These are phyloP conservation scores for Aix galericulata DNA, from an alignment of 2,113 vertebrate genomes.

Conservation along the genomic window DNA sequence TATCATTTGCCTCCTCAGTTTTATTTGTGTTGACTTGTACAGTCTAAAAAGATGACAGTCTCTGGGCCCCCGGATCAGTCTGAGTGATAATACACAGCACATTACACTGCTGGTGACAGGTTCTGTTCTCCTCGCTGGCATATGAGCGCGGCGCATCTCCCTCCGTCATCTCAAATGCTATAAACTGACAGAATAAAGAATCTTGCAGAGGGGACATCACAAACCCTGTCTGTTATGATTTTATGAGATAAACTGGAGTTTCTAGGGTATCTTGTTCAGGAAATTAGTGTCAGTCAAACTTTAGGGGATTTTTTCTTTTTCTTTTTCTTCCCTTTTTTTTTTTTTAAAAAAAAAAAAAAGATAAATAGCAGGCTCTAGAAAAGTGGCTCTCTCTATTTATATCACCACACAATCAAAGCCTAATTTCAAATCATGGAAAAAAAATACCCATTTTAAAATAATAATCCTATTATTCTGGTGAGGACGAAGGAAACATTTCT, in stretches of 20 bases:
- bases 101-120: constrained; percentile 92
- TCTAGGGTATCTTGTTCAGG: constrained; percentile 90
- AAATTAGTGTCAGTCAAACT: constrained; percentile 99
- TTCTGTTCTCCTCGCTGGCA: constrained; percentile 88
- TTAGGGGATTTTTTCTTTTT: constrained; percentile 78
- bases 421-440: not conserved
- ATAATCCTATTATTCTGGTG: not conserved
- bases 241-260: constrained; percentile 91
- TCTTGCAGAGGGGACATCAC: constrained; percentile 91
- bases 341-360: constrained; percentile 20
- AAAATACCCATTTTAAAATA: constrained; percentile 6
- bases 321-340: not conserved
- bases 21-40: constrained; percentile 99
- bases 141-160: constrained; percentile 86
- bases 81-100: constrained; percentile 92
- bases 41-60: constrained; percentile 96
- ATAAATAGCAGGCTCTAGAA: constrained; percentile 81
- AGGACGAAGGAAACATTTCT: not conserved
- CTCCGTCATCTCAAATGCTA: constrained; percentile 95
- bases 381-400: constrained; percentile 55
- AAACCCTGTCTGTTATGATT: constrained; percentile 98
- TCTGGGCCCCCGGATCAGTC: constrained; percentile 89
- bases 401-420: constrained; percentile 5
- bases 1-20: constrained; percentile 93
- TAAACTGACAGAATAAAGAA: constrained; percentile 96